A percentile compares a stretch with the other conserved stretches of the same genome.
Evolutionary conservation across 2,888 invertebrate genomes (phyloP).

Genomic region (Chaitophorus viminalis): DNA sequence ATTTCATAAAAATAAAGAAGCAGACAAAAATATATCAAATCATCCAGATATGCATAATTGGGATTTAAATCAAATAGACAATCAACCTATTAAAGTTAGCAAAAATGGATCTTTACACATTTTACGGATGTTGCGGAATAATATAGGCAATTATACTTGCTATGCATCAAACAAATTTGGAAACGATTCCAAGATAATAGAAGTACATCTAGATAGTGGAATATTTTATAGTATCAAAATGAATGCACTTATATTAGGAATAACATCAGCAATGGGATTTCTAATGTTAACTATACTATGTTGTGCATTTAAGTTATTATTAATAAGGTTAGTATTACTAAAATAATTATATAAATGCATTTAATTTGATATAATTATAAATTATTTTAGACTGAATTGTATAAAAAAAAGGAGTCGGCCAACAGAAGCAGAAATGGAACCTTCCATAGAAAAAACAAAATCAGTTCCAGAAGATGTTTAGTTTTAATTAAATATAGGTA

Average conservation of each 20-base stretch:
- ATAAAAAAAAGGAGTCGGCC: conserved; percentile 24
- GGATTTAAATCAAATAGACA: conserved; percentile 68
- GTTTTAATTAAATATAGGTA: not conserved
- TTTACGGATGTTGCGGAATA: conserved; percentile 77
- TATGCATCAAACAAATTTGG: conserved; percentile 85
- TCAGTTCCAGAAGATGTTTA: conserved; percentile 46
- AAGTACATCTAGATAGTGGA: conserved; percentile 85
- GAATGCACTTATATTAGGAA: conserved; percentile 84
- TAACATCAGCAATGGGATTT: conserved; percentile 81
- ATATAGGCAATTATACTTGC: conserved; percentile 87
- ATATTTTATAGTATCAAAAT: conserved; percentile 86
- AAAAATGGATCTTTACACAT: conserved; percentile 82
- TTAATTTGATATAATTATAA: not conserved
- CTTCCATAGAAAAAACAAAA: conserved; percentile 29
- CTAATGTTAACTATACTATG: conserved; percentile 79
- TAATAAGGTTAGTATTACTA: conserved; percentile 36
- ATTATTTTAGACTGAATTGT: conserved; percentile 56
- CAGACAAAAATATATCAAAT: conserved; percentile 67
- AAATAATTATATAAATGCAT: not conserved
- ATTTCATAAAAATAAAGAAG: conserved; percentile 57
- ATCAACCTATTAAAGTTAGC: conserved; percentile 75
- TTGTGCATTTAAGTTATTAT: conserved; percentile 59
- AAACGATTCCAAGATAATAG: conserved; percentile 79
- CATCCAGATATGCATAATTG: conserved; percentile 75
- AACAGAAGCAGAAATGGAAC: conserved; percentile 41